These are phyloP conservation scores for Festucalex cinctus DNA, from an alignment of 2,113 vertebrate genomes.

Conservation along the genomic window DNA sequence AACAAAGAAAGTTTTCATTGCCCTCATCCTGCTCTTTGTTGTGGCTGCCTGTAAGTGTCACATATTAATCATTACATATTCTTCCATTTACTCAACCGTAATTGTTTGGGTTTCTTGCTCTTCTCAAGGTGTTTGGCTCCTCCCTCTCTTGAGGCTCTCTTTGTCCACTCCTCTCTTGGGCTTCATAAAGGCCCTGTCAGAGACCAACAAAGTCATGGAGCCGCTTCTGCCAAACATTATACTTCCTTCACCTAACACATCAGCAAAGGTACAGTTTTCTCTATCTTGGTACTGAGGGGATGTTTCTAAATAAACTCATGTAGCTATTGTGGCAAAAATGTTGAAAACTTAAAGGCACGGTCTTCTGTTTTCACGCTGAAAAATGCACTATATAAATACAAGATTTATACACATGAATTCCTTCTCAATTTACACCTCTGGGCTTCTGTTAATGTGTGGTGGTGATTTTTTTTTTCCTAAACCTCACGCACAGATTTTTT, in stretches of 20 bases:
- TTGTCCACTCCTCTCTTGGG: constrained; percentile 21
- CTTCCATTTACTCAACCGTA: background rate
- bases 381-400: too few relatives aligned
- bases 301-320: background rate
- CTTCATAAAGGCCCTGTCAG: constrained; percentile 24
- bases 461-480: too few relatives aligned
- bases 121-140: constrained; percentile 55
- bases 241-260: constrained; percentile 14
- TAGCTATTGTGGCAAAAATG: too few relatives aligned
- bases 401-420: too few relatives aligned
- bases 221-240: background rate
- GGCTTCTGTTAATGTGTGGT: too few relatives aligned
- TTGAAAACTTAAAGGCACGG: too few relatives aligned
- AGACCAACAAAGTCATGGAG: constrained; percentile 13
- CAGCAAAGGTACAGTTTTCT: constrained; percentile 42
- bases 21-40: constrained; percentile 37
- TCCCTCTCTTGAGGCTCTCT: constrained; percentile 35
- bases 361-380: too few relatives aligned
- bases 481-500: too few relatives aligned
- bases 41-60: constrained; percentile 52
- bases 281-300: background rate
- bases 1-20: constrained; percentile 40
- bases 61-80: background rate
- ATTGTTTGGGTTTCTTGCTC: background rate
- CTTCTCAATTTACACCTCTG: too few relatives aligned